phyloP scores from a whole-genome alignment of 2,113 vertebrate species.

The Nyctibius bracteatus region DNA sequence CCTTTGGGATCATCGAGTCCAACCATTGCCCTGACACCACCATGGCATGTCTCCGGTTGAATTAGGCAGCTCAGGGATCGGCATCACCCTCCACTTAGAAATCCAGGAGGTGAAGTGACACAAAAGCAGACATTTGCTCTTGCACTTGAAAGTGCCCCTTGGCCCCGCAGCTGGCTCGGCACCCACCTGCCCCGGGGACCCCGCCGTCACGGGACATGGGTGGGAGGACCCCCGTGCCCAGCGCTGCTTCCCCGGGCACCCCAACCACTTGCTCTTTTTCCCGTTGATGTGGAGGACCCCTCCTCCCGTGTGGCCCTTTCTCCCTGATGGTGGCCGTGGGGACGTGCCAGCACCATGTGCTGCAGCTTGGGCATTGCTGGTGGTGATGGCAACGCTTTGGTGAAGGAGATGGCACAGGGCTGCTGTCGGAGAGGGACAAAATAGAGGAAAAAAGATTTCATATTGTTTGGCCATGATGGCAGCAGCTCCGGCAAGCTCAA shows the following conservation, averaged over 20 bases:
- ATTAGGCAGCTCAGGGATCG: too few species aligned
- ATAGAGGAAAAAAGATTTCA: background rate
- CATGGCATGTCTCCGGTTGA: too few species aligned
- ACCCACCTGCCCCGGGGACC: background rate
- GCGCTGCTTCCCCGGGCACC: background rate
- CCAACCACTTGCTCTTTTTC: fast-evolving
- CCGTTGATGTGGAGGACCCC: background rate
- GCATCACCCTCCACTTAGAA: background rate
- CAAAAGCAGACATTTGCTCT: background rate
- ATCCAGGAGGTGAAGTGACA: background rate
- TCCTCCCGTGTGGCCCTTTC: background rate
- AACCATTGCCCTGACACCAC: too few species aligned
- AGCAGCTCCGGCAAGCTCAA: background rate
- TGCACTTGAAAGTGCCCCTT: background rate
- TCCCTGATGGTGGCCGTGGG: background rate
- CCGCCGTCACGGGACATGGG: fast-evolving
- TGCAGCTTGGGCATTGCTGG: fast-evolving
- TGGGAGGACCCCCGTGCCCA: background rate
- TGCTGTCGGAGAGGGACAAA: background rate
- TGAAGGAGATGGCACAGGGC: background rate
- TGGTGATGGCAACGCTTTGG: fast-evolving
- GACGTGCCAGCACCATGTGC: background rate
- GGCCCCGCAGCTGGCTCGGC: fast-evolving
- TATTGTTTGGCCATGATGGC: background rate
- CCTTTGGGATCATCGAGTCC: too few species aligned